Conservation (phyloP, 2,113 vertebrate species). For the Speoplatyrhinus poulsoni region DNA sequence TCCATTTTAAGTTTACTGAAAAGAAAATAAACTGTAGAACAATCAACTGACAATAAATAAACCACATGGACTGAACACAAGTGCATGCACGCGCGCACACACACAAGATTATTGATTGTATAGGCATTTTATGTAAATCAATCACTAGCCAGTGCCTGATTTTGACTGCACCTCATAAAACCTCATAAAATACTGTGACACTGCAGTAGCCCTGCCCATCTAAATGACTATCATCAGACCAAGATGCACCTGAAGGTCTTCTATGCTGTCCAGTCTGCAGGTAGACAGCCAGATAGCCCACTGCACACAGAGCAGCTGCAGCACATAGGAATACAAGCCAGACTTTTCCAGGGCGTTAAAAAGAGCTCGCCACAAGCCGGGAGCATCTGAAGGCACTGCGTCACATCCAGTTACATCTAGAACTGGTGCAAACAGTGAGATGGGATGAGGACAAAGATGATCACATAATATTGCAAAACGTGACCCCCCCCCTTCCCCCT, state of each 20-base stretch:
- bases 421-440: constrained; percentile 42
- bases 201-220: background rate
- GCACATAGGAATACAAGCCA: constrained; percentile 26
- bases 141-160: background rate
- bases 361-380: constrained; percentile 58
- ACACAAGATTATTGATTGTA: background rate
- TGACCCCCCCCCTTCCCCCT: background rate
- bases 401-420: constrained; percentile 44
- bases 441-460: background rate
- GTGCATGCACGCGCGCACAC: background rate
- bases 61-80: background rate
- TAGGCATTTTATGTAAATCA: background rate
- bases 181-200: background rate
- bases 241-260: constrained; percentile 51
- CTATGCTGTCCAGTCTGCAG: constrained; percentile 53
- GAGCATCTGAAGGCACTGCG: constrained; percentile 21
- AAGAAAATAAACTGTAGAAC: background rate
- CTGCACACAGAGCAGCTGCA: constrained; percentile 68
- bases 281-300: constrained; percentile 75
- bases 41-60: background rate
- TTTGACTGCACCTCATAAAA: background rate
- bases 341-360: constrained; percentile 44
- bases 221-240: background rate
- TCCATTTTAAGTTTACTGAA: too few relatives aligned
- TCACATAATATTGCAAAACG: background rate